These are phyloP conservation scores for Rhabdornis inornatus DNA, from an alignment of 2,113 vertebrate genomes.

Conservation along the genomic window DNA sequence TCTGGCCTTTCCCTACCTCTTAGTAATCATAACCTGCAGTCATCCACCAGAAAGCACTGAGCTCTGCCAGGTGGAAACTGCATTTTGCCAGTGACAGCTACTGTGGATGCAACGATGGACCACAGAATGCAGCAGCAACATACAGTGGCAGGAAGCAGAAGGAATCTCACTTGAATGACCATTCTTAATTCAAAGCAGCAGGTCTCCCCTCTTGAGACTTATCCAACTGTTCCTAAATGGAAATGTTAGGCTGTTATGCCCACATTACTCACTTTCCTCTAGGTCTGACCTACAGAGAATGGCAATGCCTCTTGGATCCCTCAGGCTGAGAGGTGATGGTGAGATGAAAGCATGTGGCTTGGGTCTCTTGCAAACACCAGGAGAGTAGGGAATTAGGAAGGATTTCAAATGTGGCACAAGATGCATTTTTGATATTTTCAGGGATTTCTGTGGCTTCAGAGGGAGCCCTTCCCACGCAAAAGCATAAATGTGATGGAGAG, in stretches of 20 bases:
- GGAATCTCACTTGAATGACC: neutral
- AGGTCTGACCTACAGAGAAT: neutral
- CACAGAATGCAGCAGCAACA: fast-evolving
- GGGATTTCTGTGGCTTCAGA: neutral
- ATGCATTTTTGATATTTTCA: neutral
- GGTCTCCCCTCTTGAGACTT: neutral
- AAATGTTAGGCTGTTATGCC: neutral
- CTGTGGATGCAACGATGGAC: fast-evolving
- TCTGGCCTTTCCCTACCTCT: neutral
- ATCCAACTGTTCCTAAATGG: neutral
- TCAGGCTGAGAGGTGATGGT: neutral
- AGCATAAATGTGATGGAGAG: neutral
- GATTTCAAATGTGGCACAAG: neutral
- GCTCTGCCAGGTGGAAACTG: neutral
- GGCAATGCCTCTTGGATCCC: neutral
- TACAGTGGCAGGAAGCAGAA: neutral
- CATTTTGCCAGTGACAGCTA: neutral
- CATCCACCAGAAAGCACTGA: neutral
- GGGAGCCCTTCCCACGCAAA: neutral
- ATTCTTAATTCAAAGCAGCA: neutral
- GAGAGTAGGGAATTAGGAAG: neutral
- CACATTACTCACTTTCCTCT: neutral
- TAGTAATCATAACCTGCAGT: neutral
- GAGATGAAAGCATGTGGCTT: neutral
- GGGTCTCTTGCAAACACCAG: neutral